A percentile compares a stretch with the other conserved stretches of the same genome.
phyloP scores from a whole-genome alignment of 2,797 vertebrate genomes.

The Babyrousa celebensis region DNA sequence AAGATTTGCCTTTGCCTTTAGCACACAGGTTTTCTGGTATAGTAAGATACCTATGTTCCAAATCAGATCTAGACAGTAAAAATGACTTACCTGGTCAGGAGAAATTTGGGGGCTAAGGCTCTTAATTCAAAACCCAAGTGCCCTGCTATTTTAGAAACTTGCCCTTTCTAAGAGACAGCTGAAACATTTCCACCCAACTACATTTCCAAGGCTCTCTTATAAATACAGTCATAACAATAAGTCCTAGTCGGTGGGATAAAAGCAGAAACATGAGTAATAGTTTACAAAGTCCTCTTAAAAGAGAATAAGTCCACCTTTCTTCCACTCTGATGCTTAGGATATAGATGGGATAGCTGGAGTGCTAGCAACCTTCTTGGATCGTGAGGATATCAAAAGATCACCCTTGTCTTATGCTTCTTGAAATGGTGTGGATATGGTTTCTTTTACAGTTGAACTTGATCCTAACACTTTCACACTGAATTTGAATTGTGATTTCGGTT shows the following conservation, averaged over 20 bases:
- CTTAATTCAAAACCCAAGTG: background rate
- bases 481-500: constrained; percentile 5
- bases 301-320: too few relatives aligned
- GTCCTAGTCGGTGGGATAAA: background rate
- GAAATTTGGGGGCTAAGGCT: background rate
- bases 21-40: background rate
- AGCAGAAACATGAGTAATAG: background rate
- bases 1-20: background rate
- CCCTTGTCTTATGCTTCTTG: background rate
- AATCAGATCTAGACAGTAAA: background rate
- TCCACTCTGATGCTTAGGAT: background rate
- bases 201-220: background rate
- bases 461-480: background rate
- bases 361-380: background rate
- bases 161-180: background rate
- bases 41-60: background rate
- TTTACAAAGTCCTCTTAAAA: background rate
- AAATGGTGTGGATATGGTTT: background rate
- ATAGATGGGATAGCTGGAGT: background rate
- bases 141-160: background rate
- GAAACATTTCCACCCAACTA: background rate
- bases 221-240: background rate
- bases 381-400: background rate
- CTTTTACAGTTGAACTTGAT: background rate
- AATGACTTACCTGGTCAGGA: background rate